Base-by-base conservation (phyloP, 2,888 invertebrate genomes). In the Drosophila kuntzei region DNA sequence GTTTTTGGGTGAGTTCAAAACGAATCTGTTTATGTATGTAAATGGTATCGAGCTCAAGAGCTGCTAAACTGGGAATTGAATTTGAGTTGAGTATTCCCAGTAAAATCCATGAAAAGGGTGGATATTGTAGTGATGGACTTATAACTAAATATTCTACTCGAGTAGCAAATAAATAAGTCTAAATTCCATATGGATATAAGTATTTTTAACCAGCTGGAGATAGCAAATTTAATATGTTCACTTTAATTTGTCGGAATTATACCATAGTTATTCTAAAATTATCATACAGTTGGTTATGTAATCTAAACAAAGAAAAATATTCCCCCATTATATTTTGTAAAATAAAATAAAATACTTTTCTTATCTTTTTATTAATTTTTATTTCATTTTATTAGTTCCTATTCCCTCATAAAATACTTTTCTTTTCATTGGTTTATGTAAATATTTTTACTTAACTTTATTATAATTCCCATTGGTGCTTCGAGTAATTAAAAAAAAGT, bases 21-120 rank as follows among this genome's bases (percentile, higher is more conserved):
- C 16, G 51, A 39, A 51, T 39, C 39, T 27, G 27, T 51, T 25
- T 37, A 27, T 37, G 37, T 39, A 25, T 51, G 51, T 27, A 37
- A 37, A 34, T 49, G 49, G 34, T 14, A 22, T 9, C n/a, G 20
- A 27, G 12, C 37, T 22, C 18, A 18, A 16, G 25, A 51, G 37
- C 34, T 36, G 14, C 25, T 14, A 3, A 3, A 51, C 16, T 25
- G 50, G 8, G 37, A 37, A 47, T 32, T 47, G n/a, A 47, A 47
- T 18, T 9, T 29, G 12, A 32, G 47, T 18, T 18, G n/a, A 29
- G n/a, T 20, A 41, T 18, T 18, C 2, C 12, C 12, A 41, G 20
- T 12, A n/a, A 20, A 20, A 41, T 41, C 12, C 16, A 39, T 18
- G 11, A 39, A 9, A 39, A 11, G 39, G 0, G 4, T 18, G 2